These are phyloP conservation scores for Notothenia rossii DNA, from an alignment of 2,113 vertebrate species.

Conservation along the genomic window DNA sequence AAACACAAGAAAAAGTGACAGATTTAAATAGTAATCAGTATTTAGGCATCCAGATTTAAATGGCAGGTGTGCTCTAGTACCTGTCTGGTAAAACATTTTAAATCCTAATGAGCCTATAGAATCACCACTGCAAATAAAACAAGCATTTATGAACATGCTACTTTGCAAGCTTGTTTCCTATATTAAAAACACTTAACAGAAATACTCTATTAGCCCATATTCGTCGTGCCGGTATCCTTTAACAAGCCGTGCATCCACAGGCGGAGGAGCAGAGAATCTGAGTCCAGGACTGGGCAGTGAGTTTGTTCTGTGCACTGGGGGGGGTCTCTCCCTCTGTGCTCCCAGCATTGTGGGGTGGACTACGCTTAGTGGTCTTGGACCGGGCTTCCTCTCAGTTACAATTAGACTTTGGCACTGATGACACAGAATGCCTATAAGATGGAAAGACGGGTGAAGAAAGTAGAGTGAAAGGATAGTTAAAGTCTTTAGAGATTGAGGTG, in stretches of 20 bases:
- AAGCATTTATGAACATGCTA: slow-evolving; percentile 27
- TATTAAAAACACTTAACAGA: slow-evolving; percentile 59
- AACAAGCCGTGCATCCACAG: slow-evolving; percentile 41
- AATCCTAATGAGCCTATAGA: slow-evolving; percentile 13
- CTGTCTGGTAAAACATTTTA: slow-evolving; percentile 12
- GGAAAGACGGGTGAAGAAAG: slow-evolving; percentile 70
- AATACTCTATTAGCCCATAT: slow-evolving; percentile 59
- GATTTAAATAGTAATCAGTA: slow-evolving; percentile 28
- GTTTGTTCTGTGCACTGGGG: slow-evolving; percentile 31
- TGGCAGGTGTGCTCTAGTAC: slow-evolving; percentile 14
- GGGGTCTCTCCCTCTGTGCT: slow-evolving; percentile 9
- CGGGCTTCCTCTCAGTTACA: slow-evolving; percentile 66
- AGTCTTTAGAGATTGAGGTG: slow-evolving; percentile 48
- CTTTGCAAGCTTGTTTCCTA: slow-evolving; percentile 7
- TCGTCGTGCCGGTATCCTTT: slow-evolving; percentile 51
- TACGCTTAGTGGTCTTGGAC: slow-evolving; percentile 67
- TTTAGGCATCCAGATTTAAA: slow-evolving; percentile 8
- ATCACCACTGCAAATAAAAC: slow-evolving; percentile 52
- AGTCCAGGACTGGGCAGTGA: slow-evolving; percentile 69
- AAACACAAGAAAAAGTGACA: slow-evolving; percentile 49
- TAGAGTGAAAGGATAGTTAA: slow-evolving; percentile 54
- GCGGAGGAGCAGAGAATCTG: slow-evolving; percentile 50
- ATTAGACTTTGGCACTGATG: slow-evolving; percentile 71
- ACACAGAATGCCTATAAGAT: slow-evolving; percentile 71
- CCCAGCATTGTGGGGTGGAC: slow-evolving; percentile 63